phyloP scores from a whole-genome alignment of 2,888 invertebrate genomes.

The Osmoderma eremita region DNA sequence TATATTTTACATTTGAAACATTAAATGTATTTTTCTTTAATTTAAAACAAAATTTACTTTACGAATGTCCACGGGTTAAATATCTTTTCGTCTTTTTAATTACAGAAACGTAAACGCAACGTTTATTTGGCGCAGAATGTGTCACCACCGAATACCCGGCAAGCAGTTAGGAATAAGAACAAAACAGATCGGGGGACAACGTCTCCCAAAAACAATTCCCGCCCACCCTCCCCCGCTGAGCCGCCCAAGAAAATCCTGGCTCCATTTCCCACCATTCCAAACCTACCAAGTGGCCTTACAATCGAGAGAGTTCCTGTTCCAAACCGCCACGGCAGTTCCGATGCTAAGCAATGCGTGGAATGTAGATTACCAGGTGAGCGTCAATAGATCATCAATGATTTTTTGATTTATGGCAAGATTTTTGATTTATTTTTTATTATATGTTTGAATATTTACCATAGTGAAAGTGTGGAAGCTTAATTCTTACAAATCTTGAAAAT shows the following conservation, averaged over 20 bases:
- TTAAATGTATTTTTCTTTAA: no score
- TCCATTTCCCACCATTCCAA: slow-evolving; percentile 62
- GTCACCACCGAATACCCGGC: slow-evolving; percentile 66
- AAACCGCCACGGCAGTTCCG: slow-evolving; percentile 53
- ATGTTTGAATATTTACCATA: no score
- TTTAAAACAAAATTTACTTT: no score
- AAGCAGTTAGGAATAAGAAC: slow-evolving; percentile 59
- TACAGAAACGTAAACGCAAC: slow-evolving; percentile 65
- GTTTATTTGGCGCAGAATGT: slow-evolving; percentile 64
- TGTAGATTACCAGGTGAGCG: slow-evolving; percentile 65
- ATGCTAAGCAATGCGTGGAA: slow-evolving; percentile 62
- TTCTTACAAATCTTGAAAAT: no score
- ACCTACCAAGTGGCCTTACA: slow-evolving; percentile 66
- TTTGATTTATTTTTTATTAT: no score
- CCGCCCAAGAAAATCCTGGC: slow-evolving; percentile 47
- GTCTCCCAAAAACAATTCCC: slow-evolving; percentile 46
- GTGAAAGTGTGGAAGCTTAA: no score
- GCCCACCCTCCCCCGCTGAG: slow-evolving; percentile 50
- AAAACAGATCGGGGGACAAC: slow-evolving; percentile 50
- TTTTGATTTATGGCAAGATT: not conserved
- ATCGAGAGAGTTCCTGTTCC: slow-evolving; percentile 66
- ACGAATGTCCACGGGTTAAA: not conserved
- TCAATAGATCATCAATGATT: not conserved
- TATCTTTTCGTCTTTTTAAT: slow-evolving; percentile 40
- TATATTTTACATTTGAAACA: not conserved